A percentile compares a stretch with the other conserved stretches of the same genome.
Evolutionary conservation across 2,888 invertebrate genomes (phyloP).

Genomic region (Cyclophora albipunctata): DNA sequence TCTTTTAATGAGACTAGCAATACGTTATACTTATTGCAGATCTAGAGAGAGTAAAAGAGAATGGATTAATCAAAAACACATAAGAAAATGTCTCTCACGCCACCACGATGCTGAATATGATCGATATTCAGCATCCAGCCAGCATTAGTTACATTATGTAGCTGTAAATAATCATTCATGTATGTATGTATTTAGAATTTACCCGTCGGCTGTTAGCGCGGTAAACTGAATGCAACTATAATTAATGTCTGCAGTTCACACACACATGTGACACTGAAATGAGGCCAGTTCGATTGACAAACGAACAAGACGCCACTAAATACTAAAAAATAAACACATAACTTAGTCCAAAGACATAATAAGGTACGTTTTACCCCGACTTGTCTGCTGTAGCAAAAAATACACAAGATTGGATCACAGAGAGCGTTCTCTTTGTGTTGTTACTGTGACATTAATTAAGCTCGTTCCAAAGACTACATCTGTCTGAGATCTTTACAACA

Average conservation of each 20-base stretch:
- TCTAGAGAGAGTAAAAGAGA: no score
- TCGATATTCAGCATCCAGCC: no score
- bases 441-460: conserved; percentile 11
- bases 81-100: no score
- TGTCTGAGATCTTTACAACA: neutral
- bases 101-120: no score
- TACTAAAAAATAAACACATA: conserved; percentile 19
- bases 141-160: no score
- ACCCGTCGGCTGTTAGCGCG: conserved; percentile 12
- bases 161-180: no score
- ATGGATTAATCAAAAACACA: no score
- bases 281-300: conserved; percentile 32
- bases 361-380: conserved; percentile 3
- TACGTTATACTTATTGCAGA: no score
- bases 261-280: conserved; percentile 17
- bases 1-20: no score
- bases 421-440: conserved; percentile 4
- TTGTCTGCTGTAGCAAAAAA: conserved; percentile 12
- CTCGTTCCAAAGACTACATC: conserved; percentile 3
- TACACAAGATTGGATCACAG: conserved; percentile 5
- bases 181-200: conserved; percentile 3
- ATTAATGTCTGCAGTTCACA: conserved; percentile 10
- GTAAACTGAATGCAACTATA: conserved; percentile 20
- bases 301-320: conserved; percentile 21
- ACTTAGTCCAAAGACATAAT: conserved; percentile 21